A percentile compares a stretch with the other conserved stretches of the same genome.
phyloP scores from a whole-genome alignment of 2,888 invertebrate genomes.

The Amitus sp. region DNA sequence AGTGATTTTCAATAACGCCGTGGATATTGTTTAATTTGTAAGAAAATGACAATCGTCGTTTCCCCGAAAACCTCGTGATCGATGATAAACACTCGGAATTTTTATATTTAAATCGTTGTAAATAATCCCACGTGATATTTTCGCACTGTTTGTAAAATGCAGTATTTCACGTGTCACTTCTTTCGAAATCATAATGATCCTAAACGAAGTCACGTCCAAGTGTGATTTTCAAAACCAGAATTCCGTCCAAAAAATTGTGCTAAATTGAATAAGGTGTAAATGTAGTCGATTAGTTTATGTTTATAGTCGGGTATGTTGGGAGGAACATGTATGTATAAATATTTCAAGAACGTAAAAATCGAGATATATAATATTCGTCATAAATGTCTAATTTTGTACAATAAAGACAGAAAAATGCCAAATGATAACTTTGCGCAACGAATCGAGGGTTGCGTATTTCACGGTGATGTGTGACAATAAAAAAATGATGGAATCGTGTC shows the following conservation, averaged over 20 bases:
- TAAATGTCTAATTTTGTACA: conserved; percentile 53
- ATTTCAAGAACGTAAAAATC: background rate
- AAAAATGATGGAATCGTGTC: background rate
- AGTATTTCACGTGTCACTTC: no score
- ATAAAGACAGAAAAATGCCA: conserved; percentile 55
- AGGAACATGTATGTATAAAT: background rate
- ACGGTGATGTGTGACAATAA: background rate
- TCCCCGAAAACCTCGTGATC: no score
- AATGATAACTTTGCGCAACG: conserved; percentile 39
- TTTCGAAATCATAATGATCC: no score
- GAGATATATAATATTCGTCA: conserved; percentile 3
- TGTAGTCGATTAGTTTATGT: conserved; percentile 1
- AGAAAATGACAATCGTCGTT: no score
- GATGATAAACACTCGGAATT: no score
- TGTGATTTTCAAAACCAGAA: conserved; percentile 23
- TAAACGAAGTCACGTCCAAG: no score
- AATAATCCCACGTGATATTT: no score
- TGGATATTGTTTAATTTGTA: no score
- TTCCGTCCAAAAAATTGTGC: conserved; percentile 35
- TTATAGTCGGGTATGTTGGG: conserved; percentile 1
- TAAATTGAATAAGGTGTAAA: conserved; percentile 2
- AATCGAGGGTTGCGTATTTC: conserved; percentile 22
- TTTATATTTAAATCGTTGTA: no score
- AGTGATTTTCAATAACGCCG: no score
- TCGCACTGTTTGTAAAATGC: no score